Conservation (phyloP, 2,113 vertebrate genomes). For the Malurus cyaneus region DNA sequence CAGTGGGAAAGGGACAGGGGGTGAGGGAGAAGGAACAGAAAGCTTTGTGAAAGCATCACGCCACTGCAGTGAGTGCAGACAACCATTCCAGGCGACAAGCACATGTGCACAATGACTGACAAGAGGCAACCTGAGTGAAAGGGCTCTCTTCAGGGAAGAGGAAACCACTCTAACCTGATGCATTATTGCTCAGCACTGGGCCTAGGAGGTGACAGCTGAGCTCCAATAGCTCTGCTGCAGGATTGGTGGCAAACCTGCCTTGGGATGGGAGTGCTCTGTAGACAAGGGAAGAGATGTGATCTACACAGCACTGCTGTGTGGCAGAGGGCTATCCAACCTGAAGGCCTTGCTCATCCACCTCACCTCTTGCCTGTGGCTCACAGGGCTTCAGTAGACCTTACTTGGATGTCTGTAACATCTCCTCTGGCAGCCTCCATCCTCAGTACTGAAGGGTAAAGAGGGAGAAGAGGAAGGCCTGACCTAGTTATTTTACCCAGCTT, state of each 20-base stretch:
- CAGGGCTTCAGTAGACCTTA: not conserved
- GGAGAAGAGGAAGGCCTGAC: not conserved
- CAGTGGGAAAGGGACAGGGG: not conserved
- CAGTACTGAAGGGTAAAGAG: not conserved
- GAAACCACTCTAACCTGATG: not conserved
- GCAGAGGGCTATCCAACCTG: not conserved
- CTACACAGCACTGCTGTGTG: not conserved
- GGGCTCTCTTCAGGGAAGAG: not conserved
- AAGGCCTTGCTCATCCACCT: not conserved
- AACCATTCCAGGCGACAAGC: not conserved
- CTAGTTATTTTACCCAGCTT: not conserved
- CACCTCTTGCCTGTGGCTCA: not conserved
- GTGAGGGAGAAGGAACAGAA: not conserved
- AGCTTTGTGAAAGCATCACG: slow-evolving; percentile 2
- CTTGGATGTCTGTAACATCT: not conserved
- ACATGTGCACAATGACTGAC: not conserved
- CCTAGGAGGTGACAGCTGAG: not conserved
- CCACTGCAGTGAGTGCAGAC: not conserved
- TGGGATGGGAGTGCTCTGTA: not conserved
- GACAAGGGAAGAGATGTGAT: not conserved
- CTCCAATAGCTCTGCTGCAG: not conserved
- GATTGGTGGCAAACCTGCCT: not conserved
- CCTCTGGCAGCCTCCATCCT: not conserved
- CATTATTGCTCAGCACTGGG: not conserved
- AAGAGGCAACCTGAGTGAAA: not conserved